Percentiles rank a stretch among this genome's conserved stretches.
Evolutionary conservation across 2,797 vertebrate species (phyloP).

Genomic region (Hybognathus amarus): DNA sequence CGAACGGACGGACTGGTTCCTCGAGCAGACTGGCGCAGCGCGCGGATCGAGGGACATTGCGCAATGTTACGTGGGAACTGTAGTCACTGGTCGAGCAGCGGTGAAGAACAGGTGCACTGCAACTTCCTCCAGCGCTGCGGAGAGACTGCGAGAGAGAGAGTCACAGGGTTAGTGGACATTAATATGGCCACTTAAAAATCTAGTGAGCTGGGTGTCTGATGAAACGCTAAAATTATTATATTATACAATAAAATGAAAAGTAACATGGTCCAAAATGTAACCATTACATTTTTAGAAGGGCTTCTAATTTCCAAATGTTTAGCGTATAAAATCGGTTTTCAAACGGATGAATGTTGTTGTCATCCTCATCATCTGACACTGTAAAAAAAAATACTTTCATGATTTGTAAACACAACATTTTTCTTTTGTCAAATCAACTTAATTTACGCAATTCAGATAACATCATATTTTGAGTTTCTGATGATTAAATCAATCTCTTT

Average conservation of each 20-base stretch:
- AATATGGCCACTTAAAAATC: not conserved
- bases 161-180: not conserved
- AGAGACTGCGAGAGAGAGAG: not conserved
- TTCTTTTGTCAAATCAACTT: no score
- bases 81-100: slow-evolving; percentile 69
- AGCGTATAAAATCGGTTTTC: not conserved
- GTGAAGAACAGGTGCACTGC: slow-evolving; percentile 65
- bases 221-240: not conserved
- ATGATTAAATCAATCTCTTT: no score
- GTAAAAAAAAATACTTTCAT: no score
- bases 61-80: slow-evolving; percentile 81
- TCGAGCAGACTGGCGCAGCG: slow-evolving; percentile 80
- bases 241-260: not conserved
- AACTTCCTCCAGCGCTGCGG: slow-evolving; percentile 44
- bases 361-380: not conserved
- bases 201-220: not conserved
- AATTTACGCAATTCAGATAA: no score
- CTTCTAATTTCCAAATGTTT: not conserved
- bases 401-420: no score
- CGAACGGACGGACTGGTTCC: slow-evolving; percentile 77
- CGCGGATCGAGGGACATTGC: slow-evolving; percentile 68
- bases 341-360: not conserved
- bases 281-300: not conserved
- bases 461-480: no score
- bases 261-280: not conserved